These are phyloP conservation scores for Drosophila chauvacae DNA, from an alignment of 1,140 invertebrate species.

Conservation along the genomic window DNA sequence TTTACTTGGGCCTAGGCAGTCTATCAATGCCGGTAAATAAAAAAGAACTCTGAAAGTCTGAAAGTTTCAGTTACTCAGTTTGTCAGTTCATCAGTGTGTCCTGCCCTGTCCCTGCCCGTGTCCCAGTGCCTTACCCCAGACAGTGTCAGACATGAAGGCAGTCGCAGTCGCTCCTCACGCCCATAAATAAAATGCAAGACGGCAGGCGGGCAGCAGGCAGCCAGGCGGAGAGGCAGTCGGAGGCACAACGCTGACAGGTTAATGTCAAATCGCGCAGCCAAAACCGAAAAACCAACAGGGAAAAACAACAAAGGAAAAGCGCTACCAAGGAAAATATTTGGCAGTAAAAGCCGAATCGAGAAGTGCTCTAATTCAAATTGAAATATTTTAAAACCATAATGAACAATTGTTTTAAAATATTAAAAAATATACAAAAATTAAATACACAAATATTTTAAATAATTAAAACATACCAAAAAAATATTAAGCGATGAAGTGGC, in stretches of 20 bases:
- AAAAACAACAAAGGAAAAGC: conserved; percentile 33
- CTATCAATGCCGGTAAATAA: conserved; percentile 30
- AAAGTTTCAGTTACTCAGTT: conserved; percentile 44
- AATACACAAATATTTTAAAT: too few relatives aligned
- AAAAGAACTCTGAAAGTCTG: conserved; percentile 6
- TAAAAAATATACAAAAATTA: background rate
- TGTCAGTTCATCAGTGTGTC: conserved; percentile 40
- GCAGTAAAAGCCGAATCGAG: background rate
- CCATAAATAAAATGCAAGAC: conserved; percentile 69
- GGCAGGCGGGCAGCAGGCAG: conserved; percentile 35
- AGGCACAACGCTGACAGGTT: conserved; percentile 67
- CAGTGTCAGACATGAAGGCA: conserved; percentile 43
- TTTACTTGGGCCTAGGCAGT: conserved; percentile 29
- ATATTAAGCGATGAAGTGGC: too few relatives aligned
- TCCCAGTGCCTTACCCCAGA: conserved; percentile 1
- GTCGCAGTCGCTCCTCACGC: conserved; percentile 24
- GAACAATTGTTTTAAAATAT: background rate
- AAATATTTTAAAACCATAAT: background rate
- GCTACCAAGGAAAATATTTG: background rate
- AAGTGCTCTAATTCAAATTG: background rate
- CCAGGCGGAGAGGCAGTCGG: conserved; percentile 37
- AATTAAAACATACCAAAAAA: too few relatives aligned
- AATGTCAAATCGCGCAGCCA: conserved; percentile 74
- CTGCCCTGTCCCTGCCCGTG: background rate
- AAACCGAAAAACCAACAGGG: conserved; percentile 65